Base-by-base conservation (phyloP, 2,888 invertebrate species). In the Pocota personata region DNA sequence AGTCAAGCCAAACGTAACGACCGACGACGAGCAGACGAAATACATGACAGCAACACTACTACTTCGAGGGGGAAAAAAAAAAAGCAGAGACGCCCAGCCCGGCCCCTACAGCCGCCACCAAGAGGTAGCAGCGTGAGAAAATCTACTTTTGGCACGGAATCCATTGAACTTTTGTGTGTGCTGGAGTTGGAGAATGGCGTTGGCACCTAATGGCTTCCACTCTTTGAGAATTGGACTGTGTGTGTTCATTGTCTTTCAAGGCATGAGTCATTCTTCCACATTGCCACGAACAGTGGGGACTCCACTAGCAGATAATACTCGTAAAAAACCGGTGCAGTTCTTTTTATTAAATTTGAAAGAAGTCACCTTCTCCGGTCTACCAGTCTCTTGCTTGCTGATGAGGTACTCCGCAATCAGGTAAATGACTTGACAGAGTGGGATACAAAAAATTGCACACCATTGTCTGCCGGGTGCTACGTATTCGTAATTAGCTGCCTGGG, bases 111-210 rank as follows among this genome's bases (percentile, higher is more conserved):
- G 66, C 32, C 60, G 27, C n/a, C 10, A 40, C n/a, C 10, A 40
- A 78, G 64, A 60, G 32, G 78, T 76, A 86, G 72, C 69, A 82
- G 76, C 86, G 86, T 86, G 86, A 86, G 86, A 86, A 86, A 82
- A 82, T 86, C 66, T 77, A 67, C 86, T 80, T 84, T 86, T 82
- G 80, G 82, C 86, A 86, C 80, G 77, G 76, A 86, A 67, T 86
- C 82, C 86, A 67, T 82, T 82, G 86, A 86, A 82, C 82, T 86
- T 86, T 80, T 37, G 69, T 64, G n/a, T 69, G 62, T 35, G 35
- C 1, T 16, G 16, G 37, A 7, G 64, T 46, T 30, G 27, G 35
- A 8, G 43, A 67, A 55, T 57, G n/a, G 62, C 64, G 73, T 64
- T 73, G 66, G 62, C 69, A 16, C 3, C 32, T 71, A 37, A 5